Conservation (phyloP, 2,888 invertebrate species). For the Bugula neritina region DNA sequence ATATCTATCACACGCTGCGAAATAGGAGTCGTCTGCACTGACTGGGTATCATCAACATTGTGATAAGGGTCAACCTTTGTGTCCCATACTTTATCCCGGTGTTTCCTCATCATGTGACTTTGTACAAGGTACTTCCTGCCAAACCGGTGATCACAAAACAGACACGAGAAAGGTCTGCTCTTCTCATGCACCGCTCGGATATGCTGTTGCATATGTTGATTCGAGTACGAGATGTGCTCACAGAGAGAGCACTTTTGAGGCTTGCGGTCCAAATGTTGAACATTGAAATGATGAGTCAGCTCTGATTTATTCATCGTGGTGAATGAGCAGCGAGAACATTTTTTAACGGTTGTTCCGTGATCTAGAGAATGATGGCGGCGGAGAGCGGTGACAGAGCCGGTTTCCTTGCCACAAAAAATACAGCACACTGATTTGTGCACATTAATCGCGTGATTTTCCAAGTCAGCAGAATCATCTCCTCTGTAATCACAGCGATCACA, state of each 20-base stretch:
- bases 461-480: neutral
- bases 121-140: neutral
- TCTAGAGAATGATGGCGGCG: neutral
- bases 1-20: no score
- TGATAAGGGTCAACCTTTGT: no score
- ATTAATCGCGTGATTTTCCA: neutral
- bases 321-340: neutral
- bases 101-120: neutral
- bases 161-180: neutral
- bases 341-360: conserved; percentile 10
- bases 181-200: conserved; percentile 7
- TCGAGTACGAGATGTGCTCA: neutral
- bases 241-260: neutral
- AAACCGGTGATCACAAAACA: neutral
- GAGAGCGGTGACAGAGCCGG: neutral
- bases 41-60: no score
- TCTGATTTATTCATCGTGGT: neutral
- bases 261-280: neutral
- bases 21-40: no score
- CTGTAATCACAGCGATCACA: neutral
- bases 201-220: neutral
- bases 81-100: no score
- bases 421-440: neutral
- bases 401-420: conserved; percentile 1
- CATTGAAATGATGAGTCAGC: conserved; percentile 1